phyloP scores from a whole-genome alignment of 1,140 invertebrate species.

The Cepaea nemoralis region DNA sequence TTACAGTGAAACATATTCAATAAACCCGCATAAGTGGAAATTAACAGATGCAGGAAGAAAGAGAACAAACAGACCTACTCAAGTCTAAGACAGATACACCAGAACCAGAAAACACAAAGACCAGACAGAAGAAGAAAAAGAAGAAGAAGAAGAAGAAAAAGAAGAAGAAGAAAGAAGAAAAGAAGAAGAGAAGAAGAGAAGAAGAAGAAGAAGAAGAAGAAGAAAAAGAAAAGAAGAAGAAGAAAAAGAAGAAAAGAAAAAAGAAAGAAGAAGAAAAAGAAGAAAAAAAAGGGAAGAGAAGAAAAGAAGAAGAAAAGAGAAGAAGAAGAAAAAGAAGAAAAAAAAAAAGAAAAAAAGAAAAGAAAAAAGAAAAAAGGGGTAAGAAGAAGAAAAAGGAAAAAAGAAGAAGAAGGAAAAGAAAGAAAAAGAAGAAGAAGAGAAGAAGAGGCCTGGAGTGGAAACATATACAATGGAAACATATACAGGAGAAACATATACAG shows the following conservation, averaged over 20 bases:
- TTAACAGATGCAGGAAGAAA: no score
- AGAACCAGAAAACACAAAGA: no score
- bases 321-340: no score
- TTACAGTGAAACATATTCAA: no score
- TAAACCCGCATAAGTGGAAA: no score
- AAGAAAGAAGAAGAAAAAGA: constrained; percentile 11
- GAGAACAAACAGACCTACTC: no score
- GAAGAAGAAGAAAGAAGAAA: no score
- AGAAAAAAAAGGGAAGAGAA: constrained; percentile 11
- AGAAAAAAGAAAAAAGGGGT: constrained; percentile 4
- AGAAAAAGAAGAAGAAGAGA: constrained; percentile 5
- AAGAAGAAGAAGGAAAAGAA: constrained; percentile 11
- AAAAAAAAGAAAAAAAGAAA: background rate
- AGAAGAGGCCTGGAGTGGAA: constrained; percentile 4
- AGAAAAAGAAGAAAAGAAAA: constrained; percentile 4
- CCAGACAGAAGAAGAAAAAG: no score
- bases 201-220: constrained; percentile 11
- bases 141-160: no score
- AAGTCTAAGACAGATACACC: no score
- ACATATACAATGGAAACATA: background rate
- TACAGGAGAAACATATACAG: background rate
- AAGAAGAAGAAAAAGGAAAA: no score
- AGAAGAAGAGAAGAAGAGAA: background rate
- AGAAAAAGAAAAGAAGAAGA: constrained; percentile 11
- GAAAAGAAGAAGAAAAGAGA: constrained; percentile 11